Base-by-base conservation (phyloP, 2,888 invertebrate species). In the Limnephilus auricula region DNA sequence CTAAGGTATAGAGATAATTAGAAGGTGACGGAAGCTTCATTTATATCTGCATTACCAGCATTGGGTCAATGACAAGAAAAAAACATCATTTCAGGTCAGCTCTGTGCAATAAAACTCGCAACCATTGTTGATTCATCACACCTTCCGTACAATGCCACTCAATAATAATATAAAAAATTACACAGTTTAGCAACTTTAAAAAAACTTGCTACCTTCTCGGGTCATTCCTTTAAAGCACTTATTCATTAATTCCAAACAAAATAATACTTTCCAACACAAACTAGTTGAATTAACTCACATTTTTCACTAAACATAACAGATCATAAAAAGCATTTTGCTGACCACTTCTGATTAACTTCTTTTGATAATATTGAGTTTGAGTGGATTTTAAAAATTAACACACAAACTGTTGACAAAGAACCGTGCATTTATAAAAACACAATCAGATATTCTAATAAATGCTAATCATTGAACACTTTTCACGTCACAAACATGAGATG, bases 181-280 rank as follows among this genome's bases (percentile, higher is more conserved):
- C 40, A 40, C 13, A 40, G 18, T 50, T 50, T 15, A 50, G 50
- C 18, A 50, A 50, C 50, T 50, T 45, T 13, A 80, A 31, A 80
- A 30, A 80, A 32, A 79, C 32, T n/a, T 31, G 32, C 12, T 34
- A 82, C 82, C 82, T 82, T 82, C 82, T 82, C 18, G 34, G 34
- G 82, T 82, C 82, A 82, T 82, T 37, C 82, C 82, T 31, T 82
- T 82, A 32, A 82, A 82, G 82, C 34, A 82, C n/a, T 32, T 34
- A 34, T 34, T 34, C 34, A 82, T 82, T 34, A 34, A 82, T 82
- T 34, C 34, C 9, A 25, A 18, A 25, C 0, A n/a, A 65, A 65
- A 65, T 34, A 82, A 82, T 34, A 82, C 32, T 82, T 34, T 25
- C 34, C 34, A 25, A 34, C 34, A 34, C 25, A 82, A 82, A 32